These are phyloP conservation scores for Pseudomyrmex pallidus DNA, from an alignment of 1,140 invertebrate genomes.

Conservation along the genomic window DNA sequence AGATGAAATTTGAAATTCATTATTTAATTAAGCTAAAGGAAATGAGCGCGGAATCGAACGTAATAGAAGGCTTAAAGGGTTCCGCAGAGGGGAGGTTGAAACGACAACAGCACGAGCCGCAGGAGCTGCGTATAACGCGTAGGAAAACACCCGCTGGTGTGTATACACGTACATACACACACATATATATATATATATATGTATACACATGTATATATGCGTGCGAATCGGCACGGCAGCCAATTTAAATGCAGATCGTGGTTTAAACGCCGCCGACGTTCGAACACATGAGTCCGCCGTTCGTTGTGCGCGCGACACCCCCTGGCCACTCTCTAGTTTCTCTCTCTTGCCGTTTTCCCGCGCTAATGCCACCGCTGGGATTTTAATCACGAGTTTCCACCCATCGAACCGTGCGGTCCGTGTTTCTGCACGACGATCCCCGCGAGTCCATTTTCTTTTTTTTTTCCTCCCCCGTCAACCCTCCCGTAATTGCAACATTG, in stretches of 20 bases:
- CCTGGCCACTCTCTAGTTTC: conserved; percentile 2
- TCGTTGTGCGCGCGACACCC: conserved; percentile 31
- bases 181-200: too few relatives aligned
- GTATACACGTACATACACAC: conserved; percentile 26
- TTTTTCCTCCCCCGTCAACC: neutral
- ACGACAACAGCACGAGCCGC: conserved; percentile 68
- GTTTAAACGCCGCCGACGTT: conserved; percentile 73
- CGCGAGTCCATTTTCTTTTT: conserved; percentile 6
- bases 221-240: conserved; percentile 66
- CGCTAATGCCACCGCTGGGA: conserved; percentile 74
- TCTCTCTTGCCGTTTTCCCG: conserved; percentile 47
- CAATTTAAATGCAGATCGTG: conserved; percentile 79
- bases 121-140: conserved; percentile 38
- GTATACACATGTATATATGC: conserved; percentile 20
- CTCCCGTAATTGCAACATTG: conserved; percentile 65
- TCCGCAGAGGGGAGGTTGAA: conserved; percentile 41
- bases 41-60: conserved; percentile 68
- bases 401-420: conserved; percentile 50
- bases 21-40: conserved; percentile 73
- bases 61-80: conserved; percentile 70
- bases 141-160: conserved; percentile 64
- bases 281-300: conserved; percentile 70
- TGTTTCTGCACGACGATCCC: conserved; percentile 53
- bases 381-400: conserved; percentile 75
- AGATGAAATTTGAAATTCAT: conserved; percentile 64